Evolutionary conservation across 2,888 invertebrate species (phyloP), one percentile per base, ranked within the genome.

Genomic region (Mellilla xanthometata): DNA sequence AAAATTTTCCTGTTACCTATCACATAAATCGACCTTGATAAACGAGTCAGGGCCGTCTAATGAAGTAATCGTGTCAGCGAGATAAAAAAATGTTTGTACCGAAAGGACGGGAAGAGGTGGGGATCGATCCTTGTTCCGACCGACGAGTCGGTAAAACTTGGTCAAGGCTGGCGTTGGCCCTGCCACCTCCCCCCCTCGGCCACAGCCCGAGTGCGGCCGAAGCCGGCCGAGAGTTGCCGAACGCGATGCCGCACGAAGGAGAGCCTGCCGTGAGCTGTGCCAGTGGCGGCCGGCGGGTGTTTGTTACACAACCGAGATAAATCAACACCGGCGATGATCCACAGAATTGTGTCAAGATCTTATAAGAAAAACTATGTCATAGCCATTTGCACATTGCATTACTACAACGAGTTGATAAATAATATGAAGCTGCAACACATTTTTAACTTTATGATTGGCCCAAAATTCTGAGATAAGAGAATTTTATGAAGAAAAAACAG

Each of bases 81-180:
- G 74, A 76, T 76, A 76, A 76, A 73, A 68, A 72, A 69, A 70
- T 61, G 65, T 72, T 66, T 71, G 62, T 72, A 75, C 72, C 63
- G 68, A 81, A 86, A 85, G 79, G 82, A 86, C 81, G 85, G 85
- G 85, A 87, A 85, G 82, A 84, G 83, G 88, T 85, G 86, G 87
- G 88, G 84, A 84, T 79, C 76, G 73, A 82, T 85, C 80, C 84
- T 84, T 84, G 83, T 85, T 80, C 82, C 81, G 83, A 83, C 55
- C 75, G 79, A 77, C 80, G 84, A 86, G 80, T 77, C 83, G 74
- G 81, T 85, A 84, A 88, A 90, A 90, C 89, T 88, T 87, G 88
- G 87, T 88, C 89, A 87, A 87, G 88, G 88, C 84, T 85, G 81
- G 65, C 72, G 62, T 65, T 74, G 63, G 70, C 75, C 69, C 74